Base-by-base conservation (phyloP, 2,888 invertebrate genomes). In the Dolichopus griseipennis region DNA sequence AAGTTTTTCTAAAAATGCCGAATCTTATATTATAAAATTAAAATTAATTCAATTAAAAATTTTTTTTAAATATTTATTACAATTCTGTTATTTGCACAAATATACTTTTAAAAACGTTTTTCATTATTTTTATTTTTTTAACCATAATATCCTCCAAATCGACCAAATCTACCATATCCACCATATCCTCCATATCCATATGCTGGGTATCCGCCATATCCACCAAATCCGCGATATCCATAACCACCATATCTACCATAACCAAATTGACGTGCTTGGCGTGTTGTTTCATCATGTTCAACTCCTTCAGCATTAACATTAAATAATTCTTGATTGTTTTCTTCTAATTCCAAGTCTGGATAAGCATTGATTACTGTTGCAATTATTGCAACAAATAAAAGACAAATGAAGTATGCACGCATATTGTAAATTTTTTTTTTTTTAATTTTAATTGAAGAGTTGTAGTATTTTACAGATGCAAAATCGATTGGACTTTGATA, bases 271-370 rank as follows among this genome's bases (percentile, higher is more conserved):
- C 65, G 66, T 18, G 52, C 66, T 22, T 70, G 61, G 2, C 70
- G 63, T 12, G 69, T 68, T 9, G 69, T 37, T n/a, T 69, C 61
- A 10, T 64, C 37, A 0, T 52, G 67, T 18, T 70, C 71, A 43
- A 70, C 62, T 20, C 69, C 71, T 66, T 70, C 69, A 66, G 66
- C 66, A 34, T 52, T 64, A 67, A 43, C 61, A 12, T 61, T 12
- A 61, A 21, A 20, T 22, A 21, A 61, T 61, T 61, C 61, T 21
- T 21, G 3, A 61, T 18, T 21, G 20, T 21, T 61, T 21, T n/a
- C 20, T n/a, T 61, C 61, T 20, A 20, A n/a, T 5, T 6, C 21
- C n/a, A 3, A 10, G 21, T 8, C 27, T 12, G 61, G 61, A 21
- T 21, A 61, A 61, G 21, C 18, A 21, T 1, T 21, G 10, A 22